Evolutionary conservation across 2,888 invertebrate species (phyloP).

Genomic region (Sipha maydis): DNA sequence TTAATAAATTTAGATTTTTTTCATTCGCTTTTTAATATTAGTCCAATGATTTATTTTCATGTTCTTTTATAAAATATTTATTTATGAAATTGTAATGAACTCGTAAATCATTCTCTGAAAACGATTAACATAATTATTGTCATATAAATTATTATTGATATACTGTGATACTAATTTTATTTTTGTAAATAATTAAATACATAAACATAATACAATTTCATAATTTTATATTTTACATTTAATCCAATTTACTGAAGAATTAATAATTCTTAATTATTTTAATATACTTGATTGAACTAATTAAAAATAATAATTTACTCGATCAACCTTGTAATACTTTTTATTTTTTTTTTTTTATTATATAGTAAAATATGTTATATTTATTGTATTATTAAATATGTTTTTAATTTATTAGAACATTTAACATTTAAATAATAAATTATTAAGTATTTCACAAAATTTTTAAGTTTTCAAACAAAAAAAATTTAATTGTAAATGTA

Average conservation of each 20-base stretch:
- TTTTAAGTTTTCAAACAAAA: background rate
- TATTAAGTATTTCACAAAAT: background rate
- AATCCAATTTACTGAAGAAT: background rate
- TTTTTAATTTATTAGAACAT: background rate
- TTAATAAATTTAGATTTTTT: background rate
- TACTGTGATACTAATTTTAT: too few species aligned
- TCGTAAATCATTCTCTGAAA: too few species aligned
- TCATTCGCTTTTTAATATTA: background rate
- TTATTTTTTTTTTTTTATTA: background rate
- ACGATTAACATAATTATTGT: too few species aligned
- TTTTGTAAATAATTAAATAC: too few species aligned
- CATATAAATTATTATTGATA: too few species aligned
- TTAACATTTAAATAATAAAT: background rate
- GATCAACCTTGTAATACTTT: constrained; percentile 44
- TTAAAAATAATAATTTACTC: constrained; percentile 9
- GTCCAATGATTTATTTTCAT: background rate
- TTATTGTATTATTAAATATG: background rate
- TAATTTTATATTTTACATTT: background rate
- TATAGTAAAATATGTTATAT: background rate
- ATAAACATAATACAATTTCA: too few species aligned
- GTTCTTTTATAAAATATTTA: too few species aligned
- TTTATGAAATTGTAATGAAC: too few species aligned
- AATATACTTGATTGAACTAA: background rate
- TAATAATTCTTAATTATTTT: background rate
- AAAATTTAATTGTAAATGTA: background rate